Base-by-base conservation (phyloP, 2,797 vertebrate species). In the Fistularia commersonii region DNA sequence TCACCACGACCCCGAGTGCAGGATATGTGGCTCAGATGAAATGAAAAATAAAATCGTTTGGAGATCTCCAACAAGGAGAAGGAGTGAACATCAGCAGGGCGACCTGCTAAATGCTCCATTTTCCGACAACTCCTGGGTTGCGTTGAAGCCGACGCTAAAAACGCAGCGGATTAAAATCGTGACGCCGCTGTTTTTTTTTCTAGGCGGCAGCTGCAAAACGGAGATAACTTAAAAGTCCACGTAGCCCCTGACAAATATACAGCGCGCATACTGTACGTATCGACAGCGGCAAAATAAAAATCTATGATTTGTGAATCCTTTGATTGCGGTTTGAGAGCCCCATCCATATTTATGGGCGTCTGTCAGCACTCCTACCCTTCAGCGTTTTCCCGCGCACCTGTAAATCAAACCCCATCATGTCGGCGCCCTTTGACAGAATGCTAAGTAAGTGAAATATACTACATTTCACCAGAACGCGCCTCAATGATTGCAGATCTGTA, bases 341-440 rank as follows among this genome's bases (percentile, higher is more conserved):
- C 55, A 52, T 85, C 67, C 66, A 82, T 83, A 83, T 87, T 80
- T 81, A 79, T 80, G 50, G 51, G 46, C 32, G 41, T 62, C 67
- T 72, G 76, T 74, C 72, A 77, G 58, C 61, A 47, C 50, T 68
- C 40, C 35, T 69, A 65, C 23, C 54, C 32, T 49, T 66, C 55
- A 45, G 68, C 70, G 57, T 66, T 66, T 75, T 72, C 23, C 64
- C 52, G 50, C 40, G 48, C 48, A 64, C 60, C 38, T 61, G 58
- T 78, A 81, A 80, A 78, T 84, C 66, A 79, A 68, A 61, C 48
- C 9, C 41, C 37, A 59, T 69, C 64, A 65, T 64, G 41, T 48
- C 50, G 48, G 5, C 55, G 45, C 57, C 55, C 55, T 68, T 58
- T 77, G 69, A 77, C 71, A 63, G 64, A 76, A 79, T 76, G 73